Evolutionary conservation across 2,113 vertebrate genomes (phyloP).

Genomic region (Spheniscus mendiculus): DNA sequence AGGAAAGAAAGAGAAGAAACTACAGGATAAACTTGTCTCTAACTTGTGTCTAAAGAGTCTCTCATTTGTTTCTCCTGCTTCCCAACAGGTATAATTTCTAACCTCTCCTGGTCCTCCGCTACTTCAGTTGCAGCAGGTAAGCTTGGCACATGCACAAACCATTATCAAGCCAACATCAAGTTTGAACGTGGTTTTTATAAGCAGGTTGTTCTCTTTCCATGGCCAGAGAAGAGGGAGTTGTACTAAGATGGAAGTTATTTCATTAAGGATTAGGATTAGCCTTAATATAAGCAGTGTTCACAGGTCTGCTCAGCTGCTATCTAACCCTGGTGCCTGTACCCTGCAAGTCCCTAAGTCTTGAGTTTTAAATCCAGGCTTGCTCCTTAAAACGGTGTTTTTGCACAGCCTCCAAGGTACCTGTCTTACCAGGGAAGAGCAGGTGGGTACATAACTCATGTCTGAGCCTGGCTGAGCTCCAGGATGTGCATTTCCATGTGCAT

Average conservation of each 20-base stretch:
- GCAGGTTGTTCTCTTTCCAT: background rate
- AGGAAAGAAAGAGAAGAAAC: background rate
- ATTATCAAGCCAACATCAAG: background rate
- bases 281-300: background rate
- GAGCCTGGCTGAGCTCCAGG: background rate
- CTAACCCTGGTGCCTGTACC: background rate
- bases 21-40: background rate
- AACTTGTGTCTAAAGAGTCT: background rate
- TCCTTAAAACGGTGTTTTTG: background rate
- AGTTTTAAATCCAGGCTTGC: background rate
- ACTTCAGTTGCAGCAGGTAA: background rate
- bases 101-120: background rate
- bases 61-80: background rate
- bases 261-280: background rate
- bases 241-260: background rate
- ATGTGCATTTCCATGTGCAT: background rate
- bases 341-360: background rate
- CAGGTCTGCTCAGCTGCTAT: background rate
- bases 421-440: background rate
- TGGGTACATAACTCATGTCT: background rate
- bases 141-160: background rate
- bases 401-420: background rate
- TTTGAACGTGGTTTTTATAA: background rate
- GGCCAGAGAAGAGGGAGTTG: background rate
- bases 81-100: background rate